Percentiles rank a stretch among this genome's conserved stretches.
Conservation (phyloP, 2,113 vertebrate species). For the Lepidothrix coronata region DNA sequence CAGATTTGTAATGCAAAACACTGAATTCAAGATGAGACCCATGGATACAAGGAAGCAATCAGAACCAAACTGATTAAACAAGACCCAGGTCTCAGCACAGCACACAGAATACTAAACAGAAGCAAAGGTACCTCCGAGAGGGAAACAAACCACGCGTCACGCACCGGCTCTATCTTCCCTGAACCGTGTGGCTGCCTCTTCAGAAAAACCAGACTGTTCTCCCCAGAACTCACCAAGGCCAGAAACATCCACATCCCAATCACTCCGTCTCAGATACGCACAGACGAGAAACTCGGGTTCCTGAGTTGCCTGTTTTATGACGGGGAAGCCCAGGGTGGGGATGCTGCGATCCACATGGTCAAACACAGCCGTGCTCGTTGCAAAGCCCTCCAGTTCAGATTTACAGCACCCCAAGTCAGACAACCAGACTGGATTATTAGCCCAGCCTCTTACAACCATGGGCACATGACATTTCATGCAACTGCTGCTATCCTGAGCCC, state of each 20-base stretch:
- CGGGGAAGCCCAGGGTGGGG: accelerated
- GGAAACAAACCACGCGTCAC: not conserved
- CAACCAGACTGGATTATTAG: not conserved
- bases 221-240: not conserved
- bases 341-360: accelerated
- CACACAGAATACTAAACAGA: constrained; percentile 60
- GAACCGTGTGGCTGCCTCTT: not conserved
- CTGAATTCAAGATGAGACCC: constrained; percentile 69
- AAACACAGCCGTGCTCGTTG: accelerated
- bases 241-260: not conserved
- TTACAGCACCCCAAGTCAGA: not conserved
- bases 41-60: constrained; percentile 74
- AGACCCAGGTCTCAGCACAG: constrained; percentile 57
- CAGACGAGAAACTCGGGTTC: accelerated
- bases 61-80: constrained; percentile 78
- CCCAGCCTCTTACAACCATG: not conserved
- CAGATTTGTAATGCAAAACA: constrained; percentile 78
- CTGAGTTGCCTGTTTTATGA: not conserved
- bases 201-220: not conserved
- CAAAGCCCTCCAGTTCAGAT: not conserved
- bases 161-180: not conserved
- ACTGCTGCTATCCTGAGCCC: not conserved
- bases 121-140: constrained; percentile 34
- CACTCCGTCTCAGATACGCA: not conserved
- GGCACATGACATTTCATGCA: not conserved